Conservation (phyloP, 2,888 invertebrate genomes). For the Baccha elongata region DNA sequence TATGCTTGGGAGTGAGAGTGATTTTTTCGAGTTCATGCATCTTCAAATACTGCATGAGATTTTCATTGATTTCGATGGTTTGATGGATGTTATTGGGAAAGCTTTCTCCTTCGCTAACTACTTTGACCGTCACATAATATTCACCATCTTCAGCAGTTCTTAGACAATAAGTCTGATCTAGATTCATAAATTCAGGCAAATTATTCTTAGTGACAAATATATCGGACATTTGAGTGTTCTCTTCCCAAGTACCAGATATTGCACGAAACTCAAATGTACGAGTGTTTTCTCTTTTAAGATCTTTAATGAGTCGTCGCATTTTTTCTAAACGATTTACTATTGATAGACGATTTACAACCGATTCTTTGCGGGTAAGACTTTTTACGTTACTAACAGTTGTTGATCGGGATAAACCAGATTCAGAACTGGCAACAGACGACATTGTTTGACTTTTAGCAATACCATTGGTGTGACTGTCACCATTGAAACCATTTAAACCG, state of each 20-base stretch:
- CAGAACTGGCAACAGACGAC: conserved; percentile 54
- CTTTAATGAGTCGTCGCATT: conserved; percentile 80
- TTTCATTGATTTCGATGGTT: conserved; percentile 81
- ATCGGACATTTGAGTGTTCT: conserved; percentile 80
- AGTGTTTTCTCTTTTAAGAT: conserved; percentile 79
- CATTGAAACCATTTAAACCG: conserved; percentile 68
- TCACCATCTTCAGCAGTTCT: conserved; percentile 78
- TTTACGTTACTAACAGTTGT: conserved; percentile 78
- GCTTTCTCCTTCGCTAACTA: conserved; percentile 76
- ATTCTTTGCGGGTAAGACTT: conserved; percentile 74
- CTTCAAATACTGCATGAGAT: conserved; percentile 80
- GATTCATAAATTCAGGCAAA: conserved; percentile 80
- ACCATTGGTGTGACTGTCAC: conserved; percentile 58
- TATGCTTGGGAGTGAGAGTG: conserved; percentile 79
- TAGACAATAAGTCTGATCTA: conserved; percentile 79
- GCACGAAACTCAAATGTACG: conserved; percentile 80
- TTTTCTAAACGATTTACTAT: conserved; percentile 78
- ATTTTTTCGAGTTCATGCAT: conserved; percentile 80
- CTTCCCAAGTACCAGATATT: conserved; percentile 79
- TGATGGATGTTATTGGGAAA: conserved; percentile 79
- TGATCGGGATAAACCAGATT: conserved; percentile 77
- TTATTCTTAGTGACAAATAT: conserved; percentile 80
- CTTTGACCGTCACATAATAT: conserved; percentile 79
- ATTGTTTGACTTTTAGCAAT: conserved; percentile 72
- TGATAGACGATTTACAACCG: conserved; percentile 56